phyloP scores from a whole-genome alignment of 2,113 vertebrate species.

The Prietella phreatophila region DNA sequence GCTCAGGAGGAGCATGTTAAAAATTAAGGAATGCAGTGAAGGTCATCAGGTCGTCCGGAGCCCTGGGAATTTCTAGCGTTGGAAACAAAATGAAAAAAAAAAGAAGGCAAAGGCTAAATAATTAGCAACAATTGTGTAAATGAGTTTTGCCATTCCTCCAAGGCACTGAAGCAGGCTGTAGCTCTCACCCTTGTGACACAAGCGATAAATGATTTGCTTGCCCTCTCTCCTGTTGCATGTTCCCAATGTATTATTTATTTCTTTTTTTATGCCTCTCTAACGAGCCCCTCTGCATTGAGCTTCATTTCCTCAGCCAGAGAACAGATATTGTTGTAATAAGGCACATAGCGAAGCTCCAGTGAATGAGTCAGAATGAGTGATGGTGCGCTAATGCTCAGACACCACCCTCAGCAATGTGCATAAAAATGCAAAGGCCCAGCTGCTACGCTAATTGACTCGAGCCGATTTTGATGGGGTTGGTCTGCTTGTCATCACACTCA shows the following conservation, averaged over 20 bases:
- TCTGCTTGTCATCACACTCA: not conserved
- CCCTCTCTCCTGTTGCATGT: not conserved
- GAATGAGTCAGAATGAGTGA: not conserved
- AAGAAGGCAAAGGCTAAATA: not conserved
- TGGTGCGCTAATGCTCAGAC: not conserved
- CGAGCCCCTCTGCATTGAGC: not conserved
- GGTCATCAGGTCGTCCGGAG: not conserved
- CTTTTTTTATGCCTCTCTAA: not conserved
- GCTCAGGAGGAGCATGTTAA: not conserved
- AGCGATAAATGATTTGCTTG: not conserved
- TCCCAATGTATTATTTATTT: not conserved
- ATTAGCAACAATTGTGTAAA: conserved; percentile 10
- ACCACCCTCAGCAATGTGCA: not conserved
- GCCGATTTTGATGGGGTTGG: not conserved
- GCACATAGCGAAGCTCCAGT: not conserved
- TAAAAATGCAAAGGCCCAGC: not conserved
- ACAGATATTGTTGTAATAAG: conserved; percentile 12
- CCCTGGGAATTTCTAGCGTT: not conserved
- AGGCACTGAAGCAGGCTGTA: not conserved
- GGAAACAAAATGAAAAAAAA: not conserved
- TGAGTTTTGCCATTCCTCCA: not conserved
- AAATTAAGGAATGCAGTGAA: not conserved
- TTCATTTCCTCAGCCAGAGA: not conserved
- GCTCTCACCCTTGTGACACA: not conserved
- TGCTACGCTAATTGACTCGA: not conserved